Conservation (phyloP, 2,888 invertebrate genomes). For the Smittia sp. region DNA sequence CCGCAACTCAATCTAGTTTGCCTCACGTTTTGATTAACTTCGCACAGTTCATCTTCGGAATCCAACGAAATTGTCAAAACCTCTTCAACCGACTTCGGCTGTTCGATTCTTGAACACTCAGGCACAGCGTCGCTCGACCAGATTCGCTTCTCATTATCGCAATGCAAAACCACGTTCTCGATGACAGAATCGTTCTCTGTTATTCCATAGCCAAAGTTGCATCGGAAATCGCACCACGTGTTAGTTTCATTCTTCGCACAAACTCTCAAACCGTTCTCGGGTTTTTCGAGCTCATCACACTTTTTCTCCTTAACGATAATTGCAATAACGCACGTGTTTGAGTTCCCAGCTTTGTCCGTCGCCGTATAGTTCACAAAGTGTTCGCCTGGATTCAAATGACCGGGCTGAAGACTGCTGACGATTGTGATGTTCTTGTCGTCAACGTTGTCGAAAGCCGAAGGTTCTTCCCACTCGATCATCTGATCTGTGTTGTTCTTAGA, state of each 20-base stretch:
- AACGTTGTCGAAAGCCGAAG: conserved; percentile 53
- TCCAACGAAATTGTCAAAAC: conserved; percentile 54
- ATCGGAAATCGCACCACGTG: conserved; percentile 58
- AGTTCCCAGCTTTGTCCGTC: conserved; percentile 59
- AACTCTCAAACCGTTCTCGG: conserved; percentile 54
- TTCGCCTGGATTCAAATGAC: conserved; percentile 57
- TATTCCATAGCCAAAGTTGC: conserved; percentile 62
- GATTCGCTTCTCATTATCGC: conserved; percentile 50
- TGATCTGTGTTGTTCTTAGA: conserved; percentile 58
- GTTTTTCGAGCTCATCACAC: conserved; percentile 54
- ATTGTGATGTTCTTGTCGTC: conserved; percentile 46
- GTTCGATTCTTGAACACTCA: conserved; percentile 59
- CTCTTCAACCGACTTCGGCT: conserved; percentile 56
- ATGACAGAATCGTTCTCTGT: conserved; percentile 46
- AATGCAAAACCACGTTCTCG: conserved; percentile 47
- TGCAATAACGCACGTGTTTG: conserved; percentile 59
- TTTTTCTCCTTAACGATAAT: conserved; percentile 57
- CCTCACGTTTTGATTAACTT: conserved; percentile 46
- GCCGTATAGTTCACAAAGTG: conserved; percentile 60
- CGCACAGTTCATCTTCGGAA: conserved; percentile 52
- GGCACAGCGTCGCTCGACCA: conserved; percentile 54
- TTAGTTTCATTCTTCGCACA: conserved; percentile 54
- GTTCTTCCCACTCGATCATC: conserved; percentile 55
- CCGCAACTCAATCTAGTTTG: conserved; percentile 16
- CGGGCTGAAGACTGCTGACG: conserved; percentile 52